Percentiles rank a stretch among this genome's conserved stretches.
Evolutionary conservation across 2,888 invertebrate genomes (phyloP).

Genomic region (Seira musarum): DNA sequence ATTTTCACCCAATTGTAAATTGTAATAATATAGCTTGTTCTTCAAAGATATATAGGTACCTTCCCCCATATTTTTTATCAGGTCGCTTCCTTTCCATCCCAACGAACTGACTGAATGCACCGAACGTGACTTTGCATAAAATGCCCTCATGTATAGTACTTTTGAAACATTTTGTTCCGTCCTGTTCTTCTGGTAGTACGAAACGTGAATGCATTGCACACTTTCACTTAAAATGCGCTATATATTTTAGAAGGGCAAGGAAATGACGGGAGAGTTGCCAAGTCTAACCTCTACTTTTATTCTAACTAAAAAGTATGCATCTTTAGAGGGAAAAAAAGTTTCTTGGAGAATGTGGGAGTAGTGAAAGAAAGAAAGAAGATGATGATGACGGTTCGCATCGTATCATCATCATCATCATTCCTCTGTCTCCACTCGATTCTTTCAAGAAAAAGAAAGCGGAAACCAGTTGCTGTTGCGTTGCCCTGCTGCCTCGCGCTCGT

Average conservation of each 20-base stretch:
- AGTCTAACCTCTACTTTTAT: not conserved
- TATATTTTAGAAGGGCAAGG: not conserved
- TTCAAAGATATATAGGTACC: not conserved
- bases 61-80: not conserved
- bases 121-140: not conserved
- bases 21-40: no score
- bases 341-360: not conserved
- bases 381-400: not conserved
- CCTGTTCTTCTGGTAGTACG: no score
- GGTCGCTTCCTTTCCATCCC: not conserved
- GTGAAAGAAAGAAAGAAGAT: slow-evolving; percentile 6
- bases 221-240: not conserved
- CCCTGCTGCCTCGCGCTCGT: not conserved
- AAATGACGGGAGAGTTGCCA: not conserved
- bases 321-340: not conserved
- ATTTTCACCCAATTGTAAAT: not conserved
- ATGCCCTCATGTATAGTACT: not conserved
- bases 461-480: slow-evolving; percentile 37
- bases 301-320: no score
- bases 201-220: not conserved
- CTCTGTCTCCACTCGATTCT: not conserved
- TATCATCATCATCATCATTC: not conserved
- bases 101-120: not conserved
- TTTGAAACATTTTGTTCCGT: not conserved
- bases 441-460: slow-evolving; percentile 13